Evolutionary conservation across 2,797 vertebrate species (phyloP), one percentile per base, ranked within the genome.

Genomic region (Sebastes itinus): DNA sequence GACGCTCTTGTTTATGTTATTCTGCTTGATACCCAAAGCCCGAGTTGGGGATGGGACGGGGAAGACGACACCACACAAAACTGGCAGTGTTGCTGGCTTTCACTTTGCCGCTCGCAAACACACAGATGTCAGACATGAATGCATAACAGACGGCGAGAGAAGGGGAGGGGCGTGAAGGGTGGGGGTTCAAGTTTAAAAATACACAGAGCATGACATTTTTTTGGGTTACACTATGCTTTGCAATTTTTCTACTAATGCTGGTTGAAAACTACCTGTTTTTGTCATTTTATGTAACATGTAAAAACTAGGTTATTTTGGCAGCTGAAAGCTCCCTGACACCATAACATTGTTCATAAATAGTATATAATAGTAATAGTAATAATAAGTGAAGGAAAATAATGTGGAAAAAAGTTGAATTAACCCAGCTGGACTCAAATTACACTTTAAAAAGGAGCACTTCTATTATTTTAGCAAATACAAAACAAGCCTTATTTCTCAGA

Each of bases 101-200:
- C 90, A 92, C 85, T 89, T 91, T 46, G 84, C 77, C 25, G 81
- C 85, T 85, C 87, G 92, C 90, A 92, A 93, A 93, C 69, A 87
- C 90, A 95, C 94, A 95, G 94, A 95, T 95, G 95, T 95, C 93
- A 90, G 89, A 94, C 92, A 92, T 84, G 90, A 95, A 93, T 89
- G 88, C 83, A 77, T 82, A 94, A 90, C 89, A 93, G 92, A 94
- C 77, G 85, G 91, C 79, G 71, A 79, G 81, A 88, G 87, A 52
- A 77, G 56, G 77, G 84, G 88, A 80, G 86, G 83, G 84, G 69
- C 8, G 2, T 35, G 64, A 38, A 16, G 78, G 75, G 71, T 49
- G 81, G 72, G 77, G 87, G 89, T 87, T 92, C 87, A 94, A 93
- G 91, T 95, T 94, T 93, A 92, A 92, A 88, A 87, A 92, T 85